phyloP scores from a whole-genome alignment of 23 tunicate species.

The Oikopleura albicans region DNA sequence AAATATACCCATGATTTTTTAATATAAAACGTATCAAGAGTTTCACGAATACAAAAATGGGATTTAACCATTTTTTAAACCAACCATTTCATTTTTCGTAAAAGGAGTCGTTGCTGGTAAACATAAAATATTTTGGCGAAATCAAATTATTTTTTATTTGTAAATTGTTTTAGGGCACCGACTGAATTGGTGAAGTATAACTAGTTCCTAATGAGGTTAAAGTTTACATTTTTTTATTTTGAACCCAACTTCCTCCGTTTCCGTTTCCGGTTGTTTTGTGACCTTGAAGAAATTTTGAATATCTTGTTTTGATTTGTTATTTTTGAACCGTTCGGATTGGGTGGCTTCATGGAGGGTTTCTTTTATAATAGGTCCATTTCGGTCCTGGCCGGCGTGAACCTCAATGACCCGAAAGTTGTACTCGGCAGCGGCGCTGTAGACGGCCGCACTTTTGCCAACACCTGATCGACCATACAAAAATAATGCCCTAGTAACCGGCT shows the following conservation, averaged over 20 bases:
- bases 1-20: too few species aligned
- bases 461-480: neutral
- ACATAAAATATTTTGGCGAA: too few species aligned
- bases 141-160: too few species aligned
- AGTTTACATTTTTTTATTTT: too few species aligned
- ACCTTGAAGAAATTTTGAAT: neutral
- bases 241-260: neutral
- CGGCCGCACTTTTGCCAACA: neutral
- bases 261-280: neutral
- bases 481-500: neutral
- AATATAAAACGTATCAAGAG: too few species aligned
- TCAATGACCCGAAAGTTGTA: neutral
- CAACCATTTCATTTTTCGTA: too few species aligned
- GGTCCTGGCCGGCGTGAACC: constrained; percentile 10
- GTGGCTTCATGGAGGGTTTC: constrained; percentile 1
- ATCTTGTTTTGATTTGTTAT: neutral
- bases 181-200: too few species aligned
- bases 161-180: too few species aligned
- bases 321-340: neutral
- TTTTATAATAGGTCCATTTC: neutral
- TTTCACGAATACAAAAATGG: too few species aligned
- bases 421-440: neutral
- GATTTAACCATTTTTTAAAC: too few species aligned
- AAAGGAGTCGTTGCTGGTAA: too few species aligned
- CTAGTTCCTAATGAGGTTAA: too few species aligned